phyloP scores from a whole-genome alignment of 2,888 invertebrate genomes.

The Sesia bembeciformis region DNA sequence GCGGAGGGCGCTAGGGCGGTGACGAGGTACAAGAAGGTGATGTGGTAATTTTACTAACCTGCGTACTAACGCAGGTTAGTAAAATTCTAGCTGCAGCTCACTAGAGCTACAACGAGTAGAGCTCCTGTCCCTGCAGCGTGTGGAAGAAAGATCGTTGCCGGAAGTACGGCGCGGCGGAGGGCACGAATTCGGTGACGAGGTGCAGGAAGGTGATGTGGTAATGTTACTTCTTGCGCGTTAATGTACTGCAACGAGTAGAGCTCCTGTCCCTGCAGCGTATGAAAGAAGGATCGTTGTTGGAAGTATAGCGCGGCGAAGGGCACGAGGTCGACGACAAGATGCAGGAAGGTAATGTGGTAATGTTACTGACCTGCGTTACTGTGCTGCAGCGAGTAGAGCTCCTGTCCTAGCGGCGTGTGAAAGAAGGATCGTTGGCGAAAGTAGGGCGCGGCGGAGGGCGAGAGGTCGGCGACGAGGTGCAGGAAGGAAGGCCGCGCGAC shows the following conservation, averaged over 20 bases:
- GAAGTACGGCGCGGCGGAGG: constrained; percentile 77
- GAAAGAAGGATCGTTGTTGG: constrained; percentile 76
- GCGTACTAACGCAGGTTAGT: too few relatives aligned
- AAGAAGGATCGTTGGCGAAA: constrained; percentile 78
- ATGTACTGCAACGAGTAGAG: constrained; percentile 56
- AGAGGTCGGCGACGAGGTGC: constrained; percentile 83
- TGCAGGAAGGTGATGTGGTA: constrained; percentile 78
- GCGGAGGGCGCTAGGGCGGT: constrained; percentile 81
- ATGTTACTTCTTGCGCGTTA: constrained; percentile 6
- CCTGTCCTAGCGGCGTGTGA: constrained; percentile 76
- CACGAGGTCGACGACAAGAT: constrained; percentile 83
- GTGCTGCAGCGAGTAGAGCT: constrained; percentile 62
- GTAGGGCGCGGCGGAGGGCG: constrained; percentile 76
- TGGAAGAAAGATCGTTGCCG: constrained; percentile 77
- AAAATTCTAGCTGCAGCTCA: too few relatives aligned
- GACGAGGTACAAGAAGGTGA: constrained; percentile 72
- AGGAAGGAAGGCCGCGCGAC: constrained; percentile 88
- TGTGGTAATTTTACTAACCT: too few relatives aligned
- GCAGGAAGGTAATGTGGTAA: constrained; percentile 77
- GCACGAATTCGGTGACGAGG: constrained; percentile 82
- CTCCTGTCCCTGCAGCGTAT: constrained; percentile 76
- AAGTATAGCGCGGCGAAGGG: constrained; percentile 77
- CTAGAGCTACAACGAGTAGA: constrained; percentile 59
- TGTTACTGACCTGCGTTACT: constrained; percentile 30
- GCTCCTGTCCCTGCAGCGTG: constrained; percentile 75